A percentile compares a stretch with the other conserved stretches of the same genome.
Evolutionary conservation across 1,140 invertebrate genomes (phyloP).

Genomic region (Listronotus oregonensis): DNA sequence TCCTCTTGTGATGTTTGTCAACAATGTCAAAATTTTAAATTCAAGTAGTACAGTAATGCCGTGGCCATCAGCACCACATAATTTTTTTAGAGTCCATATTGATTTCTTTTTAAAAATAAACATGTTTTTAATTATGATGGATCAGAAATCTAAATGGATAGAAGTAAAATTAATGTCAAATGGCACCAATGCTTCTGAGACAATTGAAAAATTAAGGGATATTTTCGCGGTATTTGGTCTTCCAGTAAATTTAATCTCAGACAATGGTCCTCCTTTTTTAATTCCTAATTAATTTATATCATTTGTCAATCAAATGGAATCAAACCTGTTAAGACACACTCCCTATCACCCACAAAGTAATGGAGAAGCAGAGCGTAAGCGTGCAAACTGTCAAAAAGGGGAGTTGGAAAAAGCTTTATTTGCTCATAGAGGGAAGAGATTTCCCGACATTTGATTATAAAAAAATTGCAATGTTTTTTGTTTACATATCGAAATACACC

Average conservation of each 20-base stretch:
- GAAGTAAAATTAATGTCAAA: conserved; percentile 28
- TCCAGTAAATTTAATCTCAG: conserved; percentile 54
- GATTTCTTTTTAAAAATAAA: conserved; percentile 12
- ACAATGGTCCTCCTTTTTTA: conserved; percentile 58
- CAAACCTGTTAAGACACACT: too few relatives aligned
- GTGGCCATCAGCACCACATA: neutral
- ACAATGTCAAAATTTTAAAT: too few relatives aligned
- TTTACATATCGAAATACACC: neutral
- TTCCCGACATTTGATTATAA: too few relatives aligned
- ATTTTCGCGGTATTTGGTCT: conserved; percentile 46
- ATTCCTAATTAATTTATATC: neutral
- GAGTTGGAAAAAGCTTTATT: conserved; percentile 9
- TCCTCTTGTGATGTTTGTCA: too few relatives aligned
- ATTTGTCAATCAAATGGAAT: conserved; percentile 54
- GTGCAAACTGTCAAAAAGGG: conserved; percentile 37
- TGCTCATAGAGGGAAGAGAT: too few relatives aligned
- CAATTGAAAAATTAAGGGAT: conserved; percentile 33
- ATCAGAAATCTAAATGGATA: conserved; percentile 32
- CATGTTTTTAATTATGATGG: conserved; percentile 19
- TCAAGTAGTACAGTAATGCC: neutral
- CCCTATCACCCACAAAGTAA: conserved; percentile 54
- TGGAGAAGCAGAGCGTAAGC: conserved; percentile 54
- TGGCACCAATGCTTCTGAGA: conserved; percentile 23
- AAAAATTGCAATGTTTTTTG: conserved; percentile 24
- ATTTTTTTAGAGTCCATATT: conserved; percentile 16